Base-by-base conservation (phyloP, 2,888 invertebrate genomes). In the Apamea monoglypha region DNA sequence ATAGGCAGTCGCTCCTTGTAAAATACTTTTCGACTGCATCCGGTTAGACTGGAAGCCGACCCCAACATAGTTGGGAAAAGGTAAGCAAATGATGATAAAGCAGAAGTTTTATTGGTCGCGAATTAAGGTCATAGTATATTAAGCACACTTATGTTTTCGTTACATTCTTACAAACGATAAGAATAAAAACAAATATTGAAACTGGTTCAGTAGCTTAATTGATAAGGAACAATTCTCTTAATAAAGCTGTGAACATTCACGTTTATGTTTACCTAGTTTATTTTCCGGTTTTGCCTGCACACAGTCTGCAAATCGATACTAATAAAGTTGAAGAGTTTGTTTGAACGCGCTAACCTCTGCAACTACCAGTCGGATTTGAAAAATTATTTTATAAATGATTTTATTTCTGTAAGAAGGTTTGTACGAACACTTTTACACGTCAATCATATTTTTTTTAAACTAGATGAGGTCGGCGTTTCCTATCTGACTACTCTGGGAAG, bases 141-240 rank as follows among this genome's bases (percentile, higher is more conserved):
- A 10, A 44, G 21, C 53, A n/a, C 53, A 53, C 1, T n/a, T 18
- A 36, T 18, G 18, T 44, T 53, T 44, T 64, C 4, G 32, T 47
- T 50, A 40, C 12, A 29, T 50, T 80, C 66, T 21, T 44, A 10
- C 5, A n/a, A 25, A 80, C 7, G 61, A 82, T 80, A 80, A 75
- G 36, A 75, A 61, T 47, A 47, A 44, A 61, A 82, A 61, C 53
- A 76, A 68, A 53, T 10, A 3, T 56, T 75, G n/a, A 44, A 75
- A 68, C 50, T 80, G 76, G 76, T 47, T 75, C 61, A 80, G 76
- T 68, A 47, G 47, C 69, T 76, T 40, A 81, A 63, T 76, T 69
- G 76, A 83, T 80, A 82, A 69, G 32, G 18, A 68, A 53, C 7
- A 66, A 44, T 32, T 50, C 0, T 80, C 40, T 53, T 3, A 44